A percentile compares a stretch with the other conserved stretches of the same genome.
Evolutionary conservation across 2,113 vertebrate genomes (phyloP).

Genomic region (Xenus cinereus): DNA sequence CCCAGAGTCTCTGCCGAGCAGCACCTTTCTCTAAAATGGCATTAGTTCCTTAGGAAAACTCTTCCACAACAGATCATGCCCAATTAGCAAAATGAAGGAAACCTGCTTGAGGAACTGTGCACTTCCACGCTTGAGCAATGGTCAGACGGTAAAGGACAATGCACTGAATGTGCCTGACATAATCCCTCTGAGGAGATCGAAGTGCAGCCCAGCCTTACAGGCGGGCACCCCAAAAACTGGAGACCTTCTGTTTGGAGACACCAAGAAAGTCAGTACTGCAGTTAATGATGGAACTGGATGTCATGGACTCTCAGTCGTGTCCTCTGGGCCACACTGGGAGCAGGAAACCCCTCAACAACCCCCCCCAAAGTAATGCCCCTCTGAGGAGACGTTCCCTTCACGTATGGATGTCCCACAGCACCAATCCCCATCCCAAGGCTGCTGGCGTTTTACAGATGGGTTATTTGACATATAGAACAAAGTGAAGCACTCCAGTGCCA

Average conservation of each 20-base stretch:
- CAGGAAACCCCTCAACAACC: neutral
- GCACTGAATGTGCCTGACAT: neutral
- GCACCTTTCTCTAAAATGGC: neutral
- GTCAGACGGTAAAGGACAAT: neutral
- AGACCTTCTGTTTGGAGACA: neutral
- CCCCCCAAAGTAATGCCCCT: neutral
- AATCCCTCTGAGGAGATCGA: neutral
- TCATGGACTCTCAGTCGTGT: too few species aligned
- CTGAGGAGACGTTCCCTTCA: neutral
- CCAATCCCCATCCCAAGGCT: neutral
- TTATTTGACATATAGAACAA: neutral
- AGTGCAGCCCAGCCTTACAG: neutral
- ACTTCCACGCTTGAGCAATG: neutral
- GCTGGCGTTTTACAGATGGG: neutral
- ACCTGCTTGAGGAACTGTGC: neutral
- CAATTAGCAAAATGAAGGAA: neutral
- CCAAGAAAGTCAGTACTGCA: neutral
- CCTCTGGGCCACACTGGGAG: too few species aligned
- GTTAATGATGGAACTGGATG: neutral
- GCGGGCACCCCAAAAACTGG: neutral
- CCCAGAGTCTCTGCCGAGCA: neutral
- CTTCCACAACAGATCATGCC: neutral
- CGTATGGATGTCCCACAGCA: fast-evolving
- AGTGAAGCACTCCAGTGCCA: neutral
- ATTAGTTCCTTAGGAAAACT: neutral